Evolutionary conservation across 2,797 vertebrate species (phyloP).

Genomic region (Chromobotia macracanthus): DNA sequence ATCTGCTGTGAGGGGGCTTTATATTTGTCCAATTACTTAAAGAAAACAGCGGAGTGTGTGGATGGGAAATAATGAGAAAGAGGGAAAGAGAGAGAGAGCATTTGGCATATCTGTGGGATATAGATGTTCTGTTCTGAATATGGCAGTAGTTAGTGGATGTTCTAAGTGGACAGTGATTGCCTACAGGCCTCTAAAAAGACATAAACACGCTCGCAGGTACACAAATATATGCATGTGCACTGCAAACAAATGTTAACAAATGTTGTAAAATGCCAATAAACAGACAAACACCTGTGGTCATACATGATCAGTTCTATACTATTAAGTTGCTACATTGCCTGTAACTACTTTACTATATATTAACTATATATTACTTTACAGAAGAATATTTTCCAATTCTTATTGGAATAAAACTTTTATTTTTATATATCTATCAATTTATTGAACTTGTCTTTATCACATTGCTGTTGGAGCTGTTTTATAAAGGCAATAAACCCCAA

Average conservation of each 20-base stretch:
- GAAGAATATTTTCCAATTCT: background rate
- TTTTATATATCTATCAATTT: background rate
- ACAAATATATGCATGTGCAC: conserved; percentile 2
- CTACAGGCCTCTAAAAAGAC: conserved; percentile 8
- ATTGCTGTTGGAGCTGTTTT: no score
- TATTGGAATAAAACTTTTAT: background rate
- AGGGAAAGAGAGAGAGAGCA: background rate
- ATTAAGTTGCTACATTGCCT: no score
- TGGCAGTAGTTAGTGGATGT: conserved; percentile 37
- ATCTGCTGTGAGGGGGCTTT: conserved; percentile 34
- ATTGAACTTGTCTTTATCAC: background rate
- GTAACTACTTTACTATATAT: background rate
- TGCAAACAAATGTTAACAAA: conserved; percentile 33
- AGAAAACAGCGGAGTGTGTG: conserved; percentile 1
- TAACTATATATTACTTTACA: background rate
- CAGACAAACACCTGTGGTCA: no score
- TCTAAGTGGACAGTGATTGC: conserved; percentile 1
- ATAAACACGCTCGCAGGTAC: conserved; percentile 37
- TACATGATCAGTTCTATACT: no score
- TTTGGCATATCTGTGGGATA: conserved; percentile 32
- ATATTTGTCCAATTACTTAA: conserved; percentile 27
- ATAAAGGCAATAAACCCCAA: no score
- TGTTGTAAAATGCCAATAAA: background rate
- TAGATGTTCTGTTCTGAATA: conserved; percentile 29
- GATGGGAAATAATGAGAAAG: conserved; percentile 10